phyloP scores from a whole-genome alignment of 2,888 invertebrate species.

The Acheta domesticus region DNA sequence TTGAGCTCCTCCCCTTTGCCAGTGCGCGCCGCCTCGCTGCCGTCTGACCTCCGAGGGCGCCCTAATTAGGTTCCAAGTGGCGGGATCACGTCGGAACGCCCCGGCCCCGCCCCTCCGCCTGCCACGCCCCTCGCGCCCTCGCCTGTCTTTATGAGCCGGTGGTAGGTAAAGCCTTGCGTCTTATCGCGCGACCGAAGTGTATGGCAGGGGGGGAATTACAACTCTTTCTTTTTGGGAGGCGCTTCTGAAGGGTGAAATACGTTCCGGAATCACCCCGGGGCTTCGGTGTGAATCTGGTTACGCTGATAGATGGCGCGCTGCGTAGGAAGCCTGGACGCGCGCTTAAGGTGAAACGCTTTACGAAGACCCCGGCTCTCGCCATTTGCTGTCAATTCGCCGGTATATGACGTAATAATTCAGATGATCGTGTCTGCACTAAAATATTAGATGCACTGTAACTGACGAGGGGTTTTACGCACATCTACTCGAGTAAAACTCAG shows the following conservation, averaged over 20 bases:
- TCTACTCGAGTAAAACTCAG: too few species aligned
- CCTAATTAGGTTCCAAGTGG: constrained; percentile 9
- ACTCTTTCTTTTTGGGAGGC: background rate
- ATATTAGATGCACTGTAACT: too few species aligned
- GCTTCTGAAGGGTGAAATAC: background rate
- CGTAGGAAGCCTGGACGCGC: too few species aligned
- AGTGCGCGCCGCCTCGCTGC: background rate
- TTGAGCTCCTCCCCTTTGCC: background rate
- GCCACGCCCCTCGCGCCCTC: background rate
- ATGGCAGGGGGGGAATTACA: background rate
- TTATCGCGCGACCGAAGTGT: background rate
- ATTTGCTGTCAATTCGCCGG: too few species aligned
- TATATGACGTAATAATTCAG: too few species aligned
- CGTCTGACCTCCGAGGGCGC: background rate
- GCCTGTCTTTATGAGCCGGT: too few species aligned
- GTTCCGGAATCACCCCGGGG: constrained; percentile 2
- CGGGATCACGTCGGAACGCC: constrained; percentile 4
- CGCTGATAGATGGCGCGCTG: background rate
- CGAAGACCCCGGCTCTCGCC: too few species aligned
- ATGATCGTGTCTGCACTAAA: too few species aligned
- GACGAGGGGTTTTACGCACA: too few species aligned
- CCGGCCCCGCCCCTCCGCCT: background rate
- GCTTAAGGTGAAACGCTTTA: too few species aligned
- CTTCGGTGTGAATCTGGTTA: background rate
- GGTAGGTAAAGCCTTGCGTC: background rate